Evolutionary conservation across 2,888 invertebrate species (phyloP).

Genomic region (Cataglyphis livida): DNA sequence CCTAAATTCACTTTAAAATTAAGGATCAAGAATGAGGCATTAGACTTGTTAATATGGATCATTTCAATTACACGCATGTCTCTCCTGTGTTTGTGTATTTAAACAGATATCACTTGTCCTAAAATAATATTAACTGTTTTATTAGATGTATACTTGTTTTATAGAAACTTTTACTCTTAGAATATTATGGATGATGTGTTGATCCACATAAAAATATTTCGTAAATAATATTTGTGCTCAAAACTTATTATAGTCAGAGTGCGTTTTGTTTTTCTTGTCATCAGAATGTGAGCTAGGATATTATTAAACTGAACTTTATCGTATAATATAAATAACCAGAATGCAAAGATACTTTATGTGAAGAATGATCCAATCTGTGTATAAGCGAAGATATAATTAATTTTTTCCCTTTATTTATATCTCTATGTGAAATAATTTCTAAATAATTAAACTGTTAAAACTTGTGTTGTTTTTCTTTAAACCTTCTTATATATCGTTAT

Average conservation of each 20-base stretch:
- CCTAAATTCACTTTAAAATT: neutral
- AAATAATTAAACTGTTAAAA: conserved; percentile 35
- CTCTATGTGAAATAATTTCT: conserved; percentile 13
- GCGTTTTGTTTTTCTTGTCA: conserved; percentile 51
- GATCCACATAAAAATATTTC: conserved; percentile 61
- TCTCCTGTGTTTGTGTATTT: conserved; percentile 63
- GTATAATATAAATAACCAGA: conserved; percentile 16
- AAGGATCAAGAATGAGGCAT: conserved; percentile 10
- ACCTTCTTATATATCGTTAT: neutral
- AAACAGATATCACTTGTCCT: conserved; percentile 67
- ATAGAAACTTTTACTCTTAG: conserved; percentile 52
- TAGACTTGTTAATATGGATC: neutral
- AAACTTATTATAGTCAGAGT: conserved; percentile 61
- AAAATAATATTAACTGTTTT: conserved; percentile 59
- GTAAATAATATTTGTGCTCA: conserved; percentile 65
- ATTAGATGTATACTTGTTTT: neutral
- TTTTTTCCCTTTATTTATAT: neutral
- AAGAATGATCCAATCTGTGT: conserved; percentile 2
- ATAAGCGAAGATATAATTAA: conserved; percentile 21
- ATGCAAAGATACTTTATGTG: neutral
- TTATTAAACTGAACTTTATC: conserved; percentile 26
- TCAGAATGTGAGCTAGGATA: conserved; percentile 22
- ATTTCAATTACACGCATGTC: neutral
- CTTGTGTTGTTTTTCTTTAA: neutral
- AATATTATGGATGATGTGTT: conserved; percentile 68